phyloP scores from a whole-genome alignment of 2,888 invertebrate genomes.

The Drosophila anceps region DNA sequence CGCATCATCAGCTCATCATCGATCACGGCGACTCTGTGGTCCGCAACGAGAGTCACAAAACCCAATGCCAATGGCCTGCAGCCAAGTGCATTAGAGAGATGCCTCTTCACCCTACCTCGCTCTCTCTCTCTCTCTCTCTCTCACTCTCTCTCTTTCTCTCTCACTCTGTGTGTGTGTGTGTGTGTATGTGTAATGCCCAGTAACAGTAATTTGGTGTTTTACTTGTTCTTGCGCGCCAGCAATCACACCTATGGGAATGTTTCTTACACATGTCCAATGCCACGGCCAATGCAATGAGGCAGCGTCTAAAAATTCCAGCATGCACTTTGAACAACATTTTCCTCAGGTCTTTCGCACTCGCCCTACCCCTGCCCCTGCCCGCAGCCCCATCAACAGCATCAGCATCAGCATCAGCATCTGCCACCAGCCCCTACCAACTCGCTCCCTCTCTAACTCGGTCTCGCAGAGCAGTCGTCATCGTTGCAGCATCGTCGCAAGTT shows the following conservation, averaged over 20 bases:
- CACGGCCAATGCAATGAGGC: slow-evolving; percentile 31
- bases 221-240: slow-evolving; percentile 80
- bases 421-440: neutral
- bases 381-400: neutral
- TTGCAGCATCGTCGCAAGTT: slow-evolving; percentile 39
- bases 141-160: slow-evolving; percentile 11
- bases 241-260: slow-evolving; percentile 81
- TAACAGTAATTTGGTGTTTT: slow-evolving; percentile 80
- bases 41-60: slow-evolving; percentile 30
- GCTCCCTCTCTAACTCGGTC: neutral
- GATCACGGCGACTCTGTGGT: slow-evolving; percentile 67
- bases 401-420: too few species aligned
- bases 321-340: slow-evolving; percentile 78
- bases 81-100: slow-evolving; percentile 22
- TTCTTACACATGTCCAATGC: slow-evolving; percentile 73
- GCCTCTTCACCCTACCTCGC: slow-evolving; percentile 20
- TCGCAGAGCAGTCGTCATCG: neutral
- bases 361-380: neutral
- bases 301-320: slow-evolving; percentile 67
- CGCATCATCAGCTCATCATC: slow-evolving; percentile 72
- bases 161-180: neutral
- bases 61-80: slow-evolving; percentile 47
- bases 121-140: slow-evolving; percentile 1
- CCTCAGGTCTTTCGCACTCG: slow-evolving; percentile 38
- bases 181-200: slow-evolving; percentile 21